phyloP scores from a whole-genome alignment of 2,113 vertebrate genomes.

The Pelodiscus sinensis region DNA sequence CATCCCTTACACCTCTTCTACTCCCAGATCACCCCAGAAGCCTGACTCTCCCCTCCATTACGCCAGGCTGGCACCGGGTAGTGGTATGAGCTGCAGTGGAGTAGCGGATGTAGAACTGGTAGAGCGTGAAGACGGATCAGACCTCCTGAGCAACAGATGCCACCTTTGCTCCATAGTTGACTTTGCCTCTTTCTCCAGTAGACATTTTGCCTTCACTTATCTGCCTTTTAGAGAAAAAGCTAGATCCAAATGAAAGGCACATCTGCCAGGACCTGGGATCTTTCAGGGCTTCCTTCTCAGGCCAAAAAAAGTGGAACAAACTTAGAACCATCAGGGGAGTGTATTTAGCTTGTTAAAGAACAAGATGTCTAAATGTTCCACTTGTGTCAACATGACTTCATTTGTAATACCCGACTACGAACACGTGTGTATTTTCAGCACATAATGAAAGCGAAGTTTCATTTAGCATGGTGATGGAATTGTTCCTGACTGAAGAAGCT shows the following conservation, averaged over 20 bases:
- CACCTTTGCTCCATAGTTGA: not conserved
- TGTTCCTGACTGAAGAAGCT: not conserved
- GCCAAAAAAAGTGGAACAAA: not conserved
- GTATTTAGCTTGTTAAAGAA: not conserved
- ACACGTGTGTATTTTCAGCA: not conserved
- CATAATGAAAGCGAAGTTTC: not conserved
- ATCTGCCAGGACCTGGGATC: not conserved
- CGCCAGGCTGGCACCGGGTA: no score
- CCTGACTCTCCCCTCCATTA: no score
- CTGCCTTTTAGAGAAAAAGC: not conserved
- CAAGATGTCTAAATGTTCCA: not conserved
- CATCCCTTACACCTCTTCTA: no score
- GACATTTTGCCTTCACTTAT: not conserved
- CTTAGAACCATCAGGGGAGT: not conserved
- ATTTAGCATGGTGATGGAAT: not conserved
- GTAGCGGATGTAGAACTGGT: no score
- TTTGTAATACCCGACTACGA: not conserved
- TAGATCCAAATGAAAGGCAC: accelerated
- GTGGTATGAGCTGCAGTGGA: no score
- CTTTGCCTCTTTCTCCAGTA: not conserved
- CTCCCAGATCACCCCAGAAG: no score
- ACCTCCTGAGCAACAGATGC: not conserved
- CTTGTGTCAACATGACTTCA: not conserved
- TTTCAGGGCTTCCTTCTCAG: not conserved
- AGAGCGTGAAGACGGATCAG: not conserved